Percentiles rank a stretch among this genome's conserved stretches.
Conservation (phyloP, 2,888 invertebrate genomes). For the Glaucopsyche alexis region DNA sequence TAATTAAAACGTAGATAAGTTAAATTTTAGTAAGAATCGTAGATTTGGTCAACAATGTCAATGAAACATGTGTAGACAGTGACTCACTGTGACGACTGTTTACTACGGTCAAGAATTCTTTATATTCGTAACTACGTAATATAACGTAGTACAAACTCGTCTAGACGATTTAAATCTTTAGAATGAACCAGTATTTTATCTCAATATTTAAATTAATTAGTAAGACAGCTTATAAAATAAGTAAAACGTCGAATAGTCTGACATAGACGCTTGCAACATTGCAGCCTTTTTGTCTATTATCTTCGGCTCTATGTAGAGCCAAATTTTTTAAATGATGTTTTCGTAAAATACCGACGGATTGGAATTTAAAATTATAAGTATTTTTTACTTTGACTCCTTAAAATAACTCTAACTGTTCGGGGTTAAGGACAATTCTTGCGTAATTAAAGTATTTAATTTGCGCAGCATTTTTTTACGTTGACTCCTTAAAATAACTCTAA, state of each 20-base stretch:
- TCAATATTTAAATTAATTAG: background rate
- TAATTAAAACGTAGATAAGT: background rate
- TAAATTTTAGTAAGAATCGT: background rate
- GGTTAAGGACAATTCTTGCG: conserved; percentile 14
- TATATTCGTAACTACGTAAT: background rate
- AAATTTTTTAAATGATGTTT: no score
- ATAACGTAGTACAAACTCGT: background rate
- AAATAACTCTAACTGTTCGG: background rate
- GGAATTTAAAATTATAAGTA: no score
- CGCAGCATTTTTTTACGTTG: background rate
- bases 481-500: background rate
- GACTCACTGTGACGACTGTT: background rate
- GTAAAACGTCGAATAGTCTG: no score
- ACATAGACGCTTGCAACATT: no score
- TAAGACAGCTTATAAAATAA: no score
- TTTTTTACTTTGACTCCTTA: background rate
- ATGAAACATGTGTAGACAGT: background rate
- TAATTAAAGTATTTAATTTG: no score
- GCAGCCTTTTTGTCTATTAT: no score
- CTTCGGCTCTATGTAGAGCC: no score
- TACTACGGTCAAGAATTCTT: conserved; percentile 3
- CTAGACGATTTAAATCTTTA: background rate
- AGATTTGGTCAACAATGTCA: background rate
- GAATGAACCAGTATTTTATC: background rate
- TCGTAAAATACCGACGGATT: no score